A percentile compares a stretch with the other conserved stretches of the same genome.
Evolutionary conservation across 2,888 invertebrate genomes (phyloP).

Genomic region (Chaetoderma sp.): DNA sequence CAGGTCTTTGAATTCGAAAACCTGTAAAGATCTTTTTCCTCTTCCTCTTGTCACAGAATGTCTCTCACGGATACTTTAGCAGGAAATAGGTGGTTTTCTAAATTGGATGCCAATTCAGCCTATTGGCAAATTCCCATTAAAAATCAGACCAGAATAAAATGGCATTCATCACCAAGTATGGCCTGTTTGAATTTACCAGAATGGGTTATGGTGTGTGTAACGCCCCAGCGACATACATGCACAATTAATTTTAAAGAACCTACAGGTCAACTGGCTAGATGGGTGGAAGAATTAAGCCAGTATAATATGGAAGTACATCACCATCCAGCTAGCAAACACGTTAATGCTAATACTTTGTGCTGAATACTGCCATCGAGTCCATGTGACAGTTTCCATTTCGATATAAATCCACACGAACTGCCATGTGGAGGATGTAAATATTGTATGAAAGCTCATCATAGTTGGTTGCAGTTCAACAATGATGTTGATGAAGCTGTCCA

Average conservation of each 20-base stretch:
- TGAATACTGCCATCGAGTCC: neutral
- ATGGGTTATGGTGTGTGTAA: constrained; percentile 15
- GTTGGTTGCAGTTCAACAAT: constrained; percentile 20
- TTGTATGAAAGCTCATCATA: constrained; percentile 10
- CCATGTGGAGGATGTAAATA: constrained; percentile 30
- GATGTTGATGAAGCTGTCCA: constrained; percentile 12
- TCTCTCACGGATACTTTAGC: constrained; percentile 21
- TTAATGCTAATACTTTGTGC: neutral
- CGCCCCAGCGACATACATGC: constrained; percentile 23
- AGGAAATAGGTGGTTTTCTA: constrained; percentile 23
- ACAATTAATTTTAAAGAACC: constrained; percentile 31
- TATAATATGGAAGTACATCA: constrained; percentile 27
- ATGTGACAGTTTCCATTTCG: constrained; percentile 5
- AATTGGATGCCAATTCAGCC: constrained; percentile 28
- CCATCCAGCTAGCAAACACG: neutral
- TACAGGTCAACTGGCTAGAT: constrained; percentile 35
- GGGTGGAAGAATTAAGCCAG: constrained; percentile 39
- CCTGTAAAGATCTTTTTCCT: constrained; percentile 26
- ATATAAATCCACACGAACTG: neutral
- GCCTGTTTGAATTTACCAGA: constrained; percentile 1
- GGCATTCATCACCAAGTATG: constrained; percentile 11
- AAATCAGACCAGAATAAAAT: constrained; percentile 12
- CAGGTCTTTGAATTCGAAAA: constrained; percentile 24
- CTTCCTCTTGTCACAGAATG: constrained; percentile 28
- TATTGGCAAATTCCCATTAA: constrained; percentile 32